Base-by-base conservation (phyloP, 2,113 vertebrate genomes). In the Bubo blakistoni region DNA sequence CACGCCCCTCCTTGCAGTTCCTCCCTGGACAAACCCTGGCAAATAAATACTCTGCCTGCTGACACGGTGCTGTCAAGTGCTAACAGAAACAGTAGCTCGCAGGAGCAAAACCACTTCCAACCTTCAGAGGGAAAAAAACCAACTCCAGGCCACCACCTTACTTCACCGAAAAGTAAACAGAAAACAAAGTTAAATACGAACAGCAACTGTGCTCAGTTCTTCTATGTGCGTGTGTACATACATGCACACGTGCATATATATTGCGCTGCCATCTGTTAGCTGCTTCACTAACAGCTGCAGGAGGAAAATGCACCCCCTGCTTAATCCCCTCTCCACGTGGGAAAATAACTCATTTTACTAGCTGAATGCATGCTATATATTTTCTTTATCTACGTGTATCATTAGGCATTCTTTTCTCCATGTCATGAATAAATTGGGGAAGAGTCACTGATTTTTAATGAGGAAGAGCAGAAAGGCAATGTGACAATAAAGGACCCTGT, bases 391-490 rank as follows among this genome's bases (percentile, higher is more conserved):
- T 77, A 7, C 17, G 42, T 51, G 62, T 74, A 90, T 76, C 70
- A 93, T 74, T 95, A 96, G 76, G 30, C 67, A 95, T 92, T 96
- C 96, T 94, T 91, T 95, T 91, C 78, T 85, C 78, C 1, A 0
- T 12, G 65, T 36, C 63, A 55, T 74, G 77, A 96, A 94, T 81
- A 65, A 87, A 91, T 8, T 69, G 61, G 54, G 46, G 40, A 94
- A 92, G 84, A 97, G 93, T 88, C 81, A 95, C 91, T 74, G 91
- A 85, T 94, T 97, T 93, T 67, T 82, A 94, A 96, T 77, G 86
- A 94, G 90, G 71, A 95, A 86, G 67, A 78, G 69, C 78, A 90
- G 63, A 95, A 95, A 85, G 83, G 76, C 71, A 91, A 88, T 13
- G 51, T 83, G 51, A 92, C 72, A 96, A 88, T 84, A 92, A 90